Percentiles rank a stretch among this genome's conserved stretches.
phyloP scores from a whole-genome alignment of 1,140 invertebrate genomes.

The Melipona quadrifasciata region DNA sequence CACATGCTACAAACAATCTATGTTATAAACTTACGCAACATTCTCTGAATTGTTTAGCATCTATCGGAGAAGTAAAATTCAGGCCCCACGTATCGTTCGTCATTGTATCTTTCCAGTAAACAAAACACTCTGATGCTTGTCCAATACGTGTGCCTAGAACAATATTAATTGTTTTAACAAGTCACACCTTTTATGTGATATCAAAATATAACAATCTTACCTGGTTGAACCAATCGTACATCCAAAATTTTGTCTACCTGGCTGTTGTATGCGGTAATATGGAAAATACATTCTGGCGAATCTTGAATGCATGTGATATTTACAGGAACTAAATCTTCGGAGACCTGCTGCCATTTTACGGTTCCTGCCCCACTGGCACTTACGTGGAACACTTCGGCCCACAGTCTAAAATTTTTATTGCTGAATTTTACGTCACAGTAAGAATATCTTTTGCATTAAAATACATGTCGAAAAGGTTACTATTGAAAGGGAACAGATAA shows the following conservation, averaged over 20 bases:
- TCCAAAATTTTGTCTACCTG: slow-evolving; percentile 99
- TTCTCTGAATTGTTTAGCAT: slow-evolving; percentile 98
- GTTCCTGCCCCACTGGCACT: slow-evolving; percentile 93
- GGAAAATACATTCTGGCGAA: slow-evolving; percentile 97
- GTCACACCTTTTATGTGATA: neutral
- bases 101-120: slow-evolving; percentile 98
- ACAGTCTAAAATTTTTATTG: slow-evolving; percentile 87
- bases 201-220: slow-evolving; percentile 81
- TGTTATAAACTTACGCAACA: slow-evolving; percentile 93
- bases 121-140: slow-evolving; percentile 98
- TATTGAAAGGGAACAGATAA: neutral
- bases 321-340: slow-evolving; percentile 97
- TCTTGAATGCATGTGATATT: slow-evolving; percentile 98
- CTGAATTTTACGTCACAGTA: slow-evolving; percentile 21
- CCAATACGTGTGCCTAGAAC: slow-evolving; percentile 94
- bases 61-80: slow-evolving; percentile 97
- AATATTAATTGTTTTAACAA: neutral
- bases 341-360: slow-evolving; percentile 98
- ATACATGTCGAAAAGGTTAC: neutral
- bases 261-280: slow-evolving; percentile 99
- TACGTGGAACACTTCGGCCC: slow-evolving; percentile 99
- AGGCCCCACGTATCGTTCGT: slow-evolving; percentile 99
- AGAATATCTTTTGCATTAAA: neutral
- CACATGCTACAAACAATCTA: too few relatives aligned
- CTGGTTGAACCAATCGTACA: slow-evolving; percentile 97